phyloP scores from a whole-genome alignment of 1,140 invertebrate genomes.

The Papilio helenus region DNA sequence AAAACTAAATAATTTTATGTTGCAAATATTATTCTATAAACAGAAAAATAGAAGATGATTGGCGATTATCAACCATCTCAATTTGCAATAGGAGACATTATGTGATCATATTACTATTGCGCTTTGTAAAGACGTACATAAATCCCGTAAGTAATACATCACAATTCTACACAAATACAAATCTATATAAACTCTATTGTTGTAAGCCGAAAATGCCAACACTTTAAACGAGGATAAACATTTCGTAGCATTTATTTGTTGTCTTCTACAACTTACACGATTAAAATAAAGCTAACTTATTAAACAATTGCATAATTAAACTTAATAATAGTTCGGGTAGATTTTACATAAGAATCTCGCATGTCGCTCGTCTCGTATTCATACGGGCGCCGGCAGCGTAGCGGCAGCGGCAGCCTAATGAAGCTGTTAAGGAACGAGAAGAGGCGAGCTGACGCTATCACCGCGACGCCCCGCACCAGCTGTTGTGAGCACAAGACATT shows the following conservation, averaged over 20 bases:
- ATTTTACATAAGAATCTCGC: conserved; percentile 51
- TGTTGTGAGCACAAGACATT: conserved; percentile 63
- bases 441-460: conserved; percentile 66
- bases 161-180: too few species aligned
- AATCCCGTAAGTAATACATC: too few species aligned
- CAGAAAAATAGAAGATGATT: neutral
- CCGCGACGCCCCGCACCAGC: conserved; percentile 58
- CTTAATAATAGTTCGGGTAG: conserved; percentile 17
- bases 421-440: conserved; percentile 70
- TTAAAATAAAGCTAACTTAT: conserved; percentile 11
- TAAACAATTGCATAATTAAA: conserved; percentile 23
- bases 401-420: conserved; percentile 63
- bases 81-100: neutral
- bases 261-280: neutral
- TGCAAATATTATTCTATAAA: neutral
- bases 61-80: neutral
- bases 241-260: neutral
- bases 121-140: too few species aligned
- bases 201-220: neutral
- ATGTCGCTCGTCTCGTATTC: conserved; percentile 39
- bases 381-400: conserved; percentile 47
- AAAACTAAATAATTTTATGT: neutral
- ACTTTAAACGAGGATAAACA: neutral
- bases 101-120: too few species aligned
- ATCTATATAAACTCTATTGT: too few species aligned